Evolutionary conservation across 2,113 vertebrate genomes (phyloP), one percentile per base, ranked within the genome.

Genomic region (Lamprologus ornatipinnis): DNA sequence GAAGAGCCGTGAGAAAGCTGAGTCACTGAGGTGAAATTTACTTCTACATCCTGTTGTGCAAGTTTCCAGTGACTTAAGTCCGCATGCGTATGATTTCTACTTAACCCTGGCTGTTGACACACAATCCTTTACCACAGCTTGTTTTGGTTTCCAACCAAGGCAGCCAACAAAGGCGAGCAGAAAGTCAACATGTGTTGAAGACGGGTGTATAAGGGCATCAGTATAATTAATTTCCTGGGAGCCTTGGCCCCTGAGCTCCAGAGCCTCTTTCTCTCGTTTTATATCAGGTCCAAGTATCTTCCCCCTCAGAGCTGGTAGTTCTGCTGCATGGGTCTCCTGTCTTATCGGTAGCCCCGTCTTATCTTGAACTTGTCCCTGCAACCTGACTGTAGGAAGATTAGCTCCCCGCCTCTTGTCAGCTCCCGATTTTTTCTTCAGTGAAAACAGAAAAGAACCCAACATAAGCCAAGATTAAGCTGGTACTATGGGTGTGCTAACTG

Each of bases 361-460:
- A 95, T 96, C 94, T 89, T 21, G 6, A 81, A 80, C 93, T 91
- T 94, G 92, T 95, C 92, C 92, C 92, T 92, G 91, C 89, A 95
- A 89, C 91, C 93, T 91, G 89, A 95, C 94, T 92, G 87, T 19
- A 51, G 86, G 75, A 92, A 95, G 95, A 96, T 96, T 95, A 96
- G 90, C 94, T 86, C 58, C 85, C 79, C 40, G 85, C 80, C 88
- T 90, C 82, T 91, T 93, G 91, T 93, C 92, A 90, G 83, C 63
- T 85, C 79, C 84, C 47, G 84, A 88, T 92, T 95, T 95, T 93
- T 85, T 85, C 75, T 86, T 91, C 60, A 65, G 28, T 80, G 51
- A 88, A 87, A 88, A 92, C 60, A 89, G 85, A 93, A 94, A 94
- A 60, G 35, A 81, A 87, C 53, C 85, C 75, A 51, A 81, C 84